Conservation (phyloP, 2,888 invertebrate genomes). For the Syrphus vitripennis region DNA sequence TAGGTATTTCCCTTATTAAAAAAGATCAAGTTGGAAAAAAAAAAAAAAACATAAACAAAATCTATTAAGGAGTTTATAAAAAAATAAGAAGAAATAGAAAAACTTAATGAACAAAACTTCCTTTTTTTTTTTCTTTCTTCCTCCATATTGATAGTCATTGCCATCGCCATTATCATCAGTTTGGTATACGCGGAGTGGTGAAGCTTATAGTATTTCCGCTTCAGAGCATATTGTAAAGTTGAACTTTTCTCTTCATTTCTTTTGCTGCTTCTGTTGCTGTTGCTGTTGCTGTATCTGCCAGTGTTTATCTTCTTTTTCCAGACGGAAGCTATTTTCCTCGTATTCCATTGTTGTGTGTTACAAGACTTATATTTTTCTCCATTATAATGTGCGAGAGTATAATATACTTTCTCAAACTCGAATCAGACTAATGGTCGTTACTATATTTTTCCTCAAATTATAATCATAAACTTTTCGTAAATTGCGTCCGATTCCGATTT, state of each 20-base stretch:
- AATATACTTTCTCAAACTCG: neutral
- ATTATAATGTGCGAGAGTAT: no score
- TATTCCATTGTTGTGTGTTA: conserved; percentile 7
- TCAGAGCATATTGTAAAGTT: conserved; percentile 25
- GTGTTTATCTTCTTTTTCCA: conserved; percentile 21
- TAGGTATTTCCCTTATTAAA: conserved; percentile 27
- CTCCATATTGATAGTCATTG: conserved; percentile 15
- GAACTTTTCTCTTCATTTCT: conserved; percentile 20
- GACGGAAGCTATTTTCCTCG: conserved; percentile 24
- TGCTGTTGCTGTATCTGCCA: neutral
- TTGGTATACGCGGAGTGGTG: neutral
- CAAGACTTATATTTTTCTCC: neutral
- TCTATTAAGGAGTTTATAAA: conserved; percentile 32
- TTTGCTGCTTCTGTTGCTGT: neutral
- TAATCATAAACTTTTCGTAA: conserved; percentile 33
- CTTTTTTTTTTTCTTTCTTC: neutral
- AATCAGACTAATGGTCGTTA: conserved; percentile 31
- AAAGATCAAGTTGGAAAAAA: conserved; percentile 19
- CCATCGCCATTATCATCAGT: conserved; percentile 7
- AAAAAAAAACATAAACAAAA: neutral
- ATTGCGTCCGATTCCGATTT: conserved; percentile 22
- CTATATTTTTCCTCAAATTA: conserved; percentile 20
- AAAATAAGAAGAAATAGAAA: neutral
- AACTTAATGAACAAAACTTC: conserved; percentile 30
- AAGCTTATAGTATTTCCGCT: conserved; percentile 21